Conservation (phyloP, 2,888 invertebrate species). For the Nasonia oneida region DNA sequence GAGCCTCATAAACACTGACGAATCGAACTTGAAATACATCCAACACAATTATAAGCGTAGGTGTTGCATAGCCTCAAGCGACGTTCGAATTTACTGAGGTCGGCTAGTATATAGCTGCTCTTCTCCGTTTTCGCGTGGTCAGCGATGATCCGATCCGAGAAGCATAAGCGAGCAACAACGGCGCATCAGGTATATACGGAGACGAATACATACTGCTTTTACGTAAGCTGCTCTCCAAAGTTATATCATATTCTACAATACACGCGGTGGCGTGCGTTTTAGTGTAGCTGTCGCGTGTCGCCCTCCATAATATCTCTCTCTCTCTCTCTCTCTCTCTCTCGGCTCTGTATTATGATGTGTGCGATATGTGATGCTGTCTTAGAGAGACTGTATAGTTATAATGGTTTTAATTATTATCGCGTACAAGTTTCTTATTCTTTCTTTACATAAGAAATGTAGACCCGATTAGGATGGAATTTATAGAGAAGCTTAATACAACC, state of each 20-base stretch:
- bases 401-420: too few species aligned
- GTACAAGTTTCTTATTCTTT: too few species aligned
- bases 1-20: too few species aligned
- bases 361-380: background rate
- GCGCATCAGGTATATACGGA: background rate
- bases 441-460: too few species aligned
- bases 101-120: background rate
- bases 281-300: background rate
- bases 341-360: background rate
- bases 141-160: conserved; percentile 37
- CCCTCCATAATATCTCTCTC: background rate
- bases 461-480: too few species aligned
- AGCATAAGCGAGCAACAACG: background rate
- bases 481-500: too few species aligned
- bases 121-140: conserved; percentile 36
- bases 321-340: background rate
- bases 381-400: too few species aligned
- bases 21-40: too few species aligned
- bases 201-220: background rate
- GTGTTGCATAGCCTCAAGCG: background rate
- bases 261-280: conserved; percentile 6
- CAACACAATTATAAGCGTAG: background rate
- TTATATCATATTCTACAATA: conserved; percentile 67
- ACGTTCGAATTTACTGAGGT: background rate
- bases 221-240: conserved; percentile 58